Percentiles rank a stretch among this genome's conserved stretches.
These are phyloP conservation scores for Brachylomia viminalis DNA, from an alignment of 2,888 invertebrate genomes.

Conservation along the genomic window DNA sequence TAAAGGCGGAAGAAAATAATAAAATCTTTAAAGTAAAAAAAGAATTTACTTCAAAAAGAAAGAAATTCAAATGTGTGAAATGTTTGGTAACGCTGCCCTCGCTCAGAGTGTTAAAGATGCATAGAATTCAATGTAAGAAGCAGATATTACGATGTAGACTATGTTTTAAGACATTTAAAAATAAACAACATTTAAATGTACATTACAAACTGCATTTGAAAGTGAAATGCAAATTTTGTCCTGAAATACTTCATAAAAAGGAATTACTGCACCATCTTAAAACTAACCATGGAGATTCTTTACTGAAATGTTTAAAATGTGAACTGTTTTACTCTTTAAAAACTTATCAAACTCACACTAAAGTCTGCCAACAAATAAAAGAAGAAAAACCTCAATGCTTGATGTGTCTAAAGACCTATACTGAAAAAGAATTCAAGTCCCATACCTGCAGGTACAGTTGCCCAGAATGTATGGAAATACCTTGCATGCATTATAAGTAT, in stretches of 20 bases:
- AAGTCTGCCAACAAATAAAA: constrained; percentile 13
- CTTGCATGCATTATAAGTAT: constrained; percentile 79
- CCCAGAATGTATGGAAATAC: constrained; percentile 72
- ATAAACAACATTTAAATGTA: constrained; percentile 22
- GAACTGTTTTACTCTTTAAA: constrained; percentile 25
- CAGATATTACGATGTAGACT: constrained; percentile 12
- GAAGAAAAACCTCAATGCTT: constrained; percentile 66
- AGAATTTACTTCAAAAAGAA: constrained; percentile 3
- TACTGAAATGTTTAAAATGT: constrained; percentile 46
- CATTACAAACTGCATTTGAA: constrained; percentile 39
- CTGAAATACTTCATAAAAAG: constrained; percentile 26
- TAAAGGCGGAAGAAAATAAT: background rate
- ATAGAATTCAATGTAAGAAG: constrained; percentile 33
- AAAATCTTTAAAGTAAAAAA: constrained; percentile 2
- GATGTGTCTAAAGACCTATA: constrained; percentile 74
- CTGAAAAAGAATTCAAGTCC: constrained; percentile 61
- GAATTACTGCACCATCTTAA: constrained; percentile 42
- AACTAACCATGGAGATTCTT: constrained; percentile 25
- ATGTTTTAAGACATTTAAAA: constrained; percentile 42
- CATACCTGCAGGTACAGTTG: constrained; percentile 77
- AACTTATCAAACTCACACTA: constrained; percentile 27
- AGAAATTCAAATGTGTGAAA: constrained; percentile 35
- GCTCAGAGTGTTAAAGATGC: constrained; percentile 27
- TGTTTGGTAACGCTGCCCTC: constrained; percentile 31
- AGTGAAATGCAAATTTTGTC: constrained; percentile 49